Base-by-base conservation (phyloP, 2,888 invertebrate genomes). In the Tryphoninae sp. region DNA sequence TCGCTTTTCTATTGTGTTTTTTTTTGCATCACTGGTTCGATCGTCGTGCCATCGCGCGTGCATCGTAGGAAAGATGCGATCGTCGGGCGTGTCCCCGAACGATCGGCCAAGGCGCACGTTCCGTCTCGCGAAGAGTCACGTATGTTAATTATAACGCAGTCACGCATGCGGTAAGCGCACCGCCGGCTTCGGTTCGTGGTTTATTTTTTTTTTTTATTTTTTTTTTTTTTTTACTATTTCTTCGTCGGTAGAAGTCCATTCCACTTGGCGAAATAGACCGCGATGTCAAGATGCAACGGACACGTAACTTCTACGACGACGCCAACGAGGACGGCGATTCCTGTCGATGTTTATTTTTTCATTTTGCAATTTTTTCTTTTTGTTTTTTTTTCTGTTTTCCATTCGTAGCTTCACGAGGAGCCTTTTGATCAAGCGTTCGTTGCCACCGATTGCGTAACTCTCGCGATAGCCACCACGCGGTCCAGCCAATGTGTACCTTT, bases 81-180 rank as follows among this genome's bases (percentile, higher is more conserved):
- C 64, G 22, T 72, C 76, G 75, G 79, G 82, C 71, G 79, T 81
- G 75, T 75, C 74, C 53, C 61, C 62, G 6, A 79, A 79, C 65
- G 61, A 76, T 73, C 68, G 58, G 49, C 40, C 51, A 19, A 22
- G 51, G 67, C 75, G 59, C 33, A n/a, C 33, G 45, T 67, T 75
- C 59, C 67, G 9, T 62, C 55, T 58, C 62, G 73, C 61, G 22
- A 42, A 9, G 58, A 78, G 78, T 78, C 81, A 74, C 81, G 78
- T 81, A 81, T 65, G 78, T 81, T 81, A 74, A 78, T 81, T 78
- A 78, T 81, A 74, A 81, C 74, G 73, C 64, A 68, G 69, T 74
- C 78, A 74, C 69, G 72, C 74, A 77, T 69, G 51, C 72, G 64
- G 64, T 67, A 55, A 19, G 72, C 53, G 53, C 59, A 26, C n/a